These are phyloP conservation scores for Siniperca chuatsi DNA, from an alignment of 2,113 vertebrate species.

Conservation along the genomic window DNA sequence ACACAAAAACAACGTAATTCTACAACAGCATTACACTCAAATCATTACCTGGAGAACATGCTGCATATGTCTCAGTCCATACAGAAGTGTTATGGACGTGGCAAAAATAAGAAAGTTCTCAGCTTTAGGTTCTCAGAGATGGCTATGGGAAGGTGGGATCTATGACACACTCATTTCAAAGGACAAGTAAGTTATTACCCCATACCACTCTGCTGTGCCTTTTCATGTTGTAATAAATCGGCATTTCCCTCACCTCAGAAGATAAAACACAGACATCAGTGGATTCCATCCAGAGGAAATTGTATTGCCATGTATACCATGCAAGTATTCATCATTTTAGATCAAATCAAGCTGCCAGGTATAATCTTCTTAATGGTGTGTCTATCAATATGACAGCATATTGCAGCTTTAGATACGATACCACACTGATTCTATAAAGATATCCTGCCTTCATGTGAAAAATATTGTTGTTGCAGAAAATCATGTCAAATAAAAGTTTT, in stretches of 20 bases:
- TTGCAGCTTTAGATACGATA: conserved; percentile 44
- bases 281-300: conserved; percentile 67
- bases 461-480: conserved; percentile 28
- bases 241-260: conserved; percentile 70
- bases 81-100: conserved; percentile 11
- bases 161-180: conserved; percentile 79
- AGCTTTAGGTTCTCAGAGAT: conserved; percentile 52
- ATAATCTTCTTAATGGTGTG: conserved; percentile 72
- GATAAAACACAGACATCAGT: conserved; percentile 78
- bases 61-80: conserved; percentile 22
- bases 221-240: conserved; percentile 80
- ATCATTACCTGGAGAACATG: conserved; percentile 11
- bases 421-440: conserved; percentile 55
- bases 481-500: conserved; percentile 29
- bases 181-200: conserved; percentile 80
- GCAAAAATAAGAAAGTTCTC: conserved; percentile 50
- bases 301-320: conserved; percentile 61
- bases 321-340: conserved; percentile 71
- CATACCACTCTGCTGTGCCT: conserved; percentile 65
- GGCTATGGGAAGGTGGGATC: conserved; percentile 24
- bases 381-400: conserved; percentile 64
- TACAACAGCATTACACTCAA: conserved; percentile 13
- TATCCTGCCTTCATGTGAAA: conserved; percentile 39
- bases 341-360: conserved; percentile 68
- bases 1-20: conserved; percentile 18